Conservation (phyloP, 2,797 vertebrate genomes). For the Trematomus bernacchii region DNA sequence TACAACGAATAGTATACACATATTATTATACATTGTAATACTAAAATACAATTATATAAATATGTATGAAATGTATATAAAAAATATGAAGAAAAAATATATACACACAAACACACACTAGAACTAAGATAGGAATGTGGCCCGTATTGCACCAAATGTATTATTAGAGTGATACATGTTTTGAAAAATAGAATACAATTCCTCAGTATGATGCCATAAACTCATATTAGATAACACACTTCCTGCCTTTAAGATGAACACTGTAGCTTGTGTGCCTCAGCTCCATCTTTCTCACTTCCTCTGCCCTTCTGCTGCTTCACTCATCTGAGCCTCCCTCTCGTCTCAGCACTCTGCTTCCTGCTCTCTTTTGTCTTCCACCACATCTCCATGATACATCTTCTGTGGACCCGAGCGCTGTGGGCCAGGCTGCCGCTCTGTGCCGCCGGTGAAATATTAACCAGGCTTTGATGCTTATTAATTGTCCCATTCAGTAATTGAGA, state of each 20-base stretch:
- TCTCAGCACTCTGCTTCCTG: slow-evolving; percentile 42
- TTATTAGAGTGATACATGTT: not conserved
- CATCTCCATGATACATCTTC: slow-evolving; percentile 51
- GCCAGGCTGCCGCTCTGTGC: slow-evolving; percentile 52
- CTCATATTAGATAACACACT: slow-evolving; percentile 7
- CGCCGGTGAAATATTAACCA: slow-evolving; percentile 82
- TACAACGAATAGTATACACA: too few relatives aligned
- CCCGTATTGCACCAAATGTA: too few relatives aligned
- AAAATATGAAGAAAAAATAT: too few relatives aligned
- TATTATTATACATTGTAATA: too few relatives aligned
- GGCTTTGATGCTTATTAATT: slow-evolving; percentile 86
- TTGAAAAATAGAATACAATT: not conserved
- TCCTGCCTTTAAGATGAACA: slow-evolving; percentile 35
- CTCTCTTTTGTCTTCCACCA: slow-evolving; percentile 54
- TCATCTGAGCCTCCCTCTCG: slow-evolving; percentile 39
- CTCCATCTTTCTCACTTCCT: slow-evolving; percentile 61
- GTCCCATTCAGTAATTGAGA: slow-evolving; percentile 80
- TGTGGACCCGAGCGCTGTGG: slow-evolving; percentile 44
- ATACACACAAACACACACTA: too few relatives aligned
- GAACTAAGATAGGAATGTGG: too few relatives aligned
- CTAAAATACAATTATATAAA: not conserved
- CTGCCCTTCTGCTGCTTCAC: slow-evolving; percentile 55
- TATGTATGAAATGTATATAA: too few relatives aligned
- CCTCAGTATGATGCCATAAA: not conserved
- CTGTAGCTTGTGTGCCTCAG: slow-evolving; percentile 32